These are phyloP conservation scores for Panthera uncia DNA, from an alignment of 2,113 vertebrate genomes.

Conservation along the genomic window DNA sequence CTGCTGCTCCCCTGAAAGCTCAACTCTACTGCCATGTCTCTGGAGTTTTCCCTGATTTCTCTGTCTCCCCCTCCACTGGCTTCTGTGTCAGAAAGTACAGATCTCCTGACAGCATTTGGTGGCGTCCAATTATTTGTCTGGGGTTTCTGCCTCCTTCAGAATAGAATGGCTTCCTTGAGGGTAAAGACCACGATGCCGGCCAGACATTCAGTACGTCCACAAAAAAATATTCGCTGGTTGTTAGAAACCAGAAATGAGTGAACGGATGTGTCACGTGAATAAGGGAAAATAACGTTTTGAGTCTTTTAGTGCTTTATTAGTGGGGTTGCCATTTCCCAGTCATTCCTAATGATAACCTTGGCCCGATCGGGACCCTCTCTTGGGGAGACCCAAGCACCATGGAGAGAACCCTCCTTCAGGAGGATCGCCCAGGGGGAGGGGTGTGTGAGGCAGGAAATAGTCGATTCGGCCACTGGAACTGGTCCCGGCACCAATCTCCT, in stretches of 20 bases:
- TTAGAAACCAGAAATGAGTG: not conserved
- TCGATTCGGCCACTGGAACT: not conserved
- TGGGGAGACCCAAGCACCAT: not conserved
- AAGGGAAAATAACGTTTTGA: not conserved
- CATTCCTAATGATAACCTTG: not conserved
- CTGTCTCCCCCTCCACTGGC: not conserved
- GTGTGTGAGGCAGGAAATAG: slow-evolving; percentile 41
- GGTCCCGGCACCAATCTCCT: not conserved
- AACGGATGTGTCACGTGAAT: not conserved
- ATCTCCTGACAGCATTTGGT: not conserved
- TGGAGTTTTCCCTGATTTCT: not conserved
- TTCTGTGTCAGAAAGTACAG: not conserved
- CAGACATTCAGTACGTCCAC: not conserved
- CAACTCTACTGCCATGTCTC: not conserved
- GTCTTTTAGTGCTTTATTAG: not conserved
- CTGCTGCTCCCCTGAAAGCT: not conserved
- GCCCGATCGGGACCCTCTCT: not conserved
- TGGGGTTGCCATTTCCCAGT: not conserved
- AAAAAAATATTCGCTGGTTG: not conserved
- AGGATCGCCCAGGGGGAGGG: slow-evolving; percentile 71
- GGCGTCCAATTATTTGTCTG: not conserved
- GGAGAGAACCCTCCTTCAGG: not conserved
- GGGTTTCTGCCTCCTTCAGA: not conserved
- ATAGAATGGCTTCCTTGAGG: not conserved
- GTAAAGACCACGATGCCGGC: not conserved